A percentile compares a stretch with the other conserved stretches of the same genome.
These are phyloP conservation scores for Podocnemis expansa DNA, from an alignment of 2,113 vertebrate species.

Conservation along the genomic window DNA sequence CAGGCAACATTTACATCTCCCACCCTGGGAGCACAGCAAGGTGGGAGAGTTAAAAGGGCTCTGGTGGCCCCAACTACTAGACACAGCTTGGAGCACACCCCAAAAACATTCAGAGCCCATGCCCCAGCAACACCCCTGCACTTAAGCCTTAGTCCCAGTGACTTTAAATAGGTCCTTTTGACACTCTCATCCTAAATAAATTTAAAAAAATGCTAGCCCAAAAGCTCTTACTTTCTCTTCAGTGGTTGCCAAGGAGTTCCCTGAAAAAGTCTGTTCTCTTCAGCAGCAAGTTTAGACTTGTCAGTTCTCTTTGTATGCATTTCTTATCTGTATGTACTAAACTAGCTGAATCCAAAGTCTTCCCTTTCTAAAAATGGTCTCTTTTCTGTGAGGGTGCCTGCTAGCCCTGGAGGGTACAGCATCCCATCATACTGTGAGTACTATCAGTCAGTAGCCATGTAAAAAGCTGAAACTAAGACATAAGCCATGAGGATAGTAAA, in stretches of 20 bases:
- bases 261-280: neutral
- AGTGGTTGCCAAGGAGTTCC: neutral
- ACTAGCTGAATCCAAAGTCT: too few relatives aligned
- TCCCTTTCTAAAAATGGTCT: neutral
- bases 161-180: neutral
- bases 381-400: neutral
- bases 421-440: neutral
- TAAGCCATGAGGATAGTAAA: neutral
- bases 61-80: too few relatives aligned
- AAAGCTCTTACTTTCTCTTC: neutral
- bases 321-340: too few relatives aligned
- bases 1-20: too few relatives aligned
- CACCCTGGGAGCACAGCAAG: too few relatives aligned
- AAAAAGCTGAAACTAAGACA: neutral
- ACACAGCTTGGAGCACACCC: too few relatives aligned
- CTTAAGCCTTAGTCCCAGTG: neutral
- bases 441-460: neutral
- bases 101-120: too few relatives aligned
- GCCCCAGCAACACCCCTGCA: neutral
- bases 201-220: neutral
- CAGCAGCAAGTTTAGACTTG: neutral
- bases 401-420: neutral
- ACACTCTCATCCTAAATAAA: neutral
- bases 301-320: neutral
- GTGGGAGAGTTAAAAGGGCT: too few relatives aligned